Percentiles rank a stretch among this genome's conserved stretches.
Conservation (phyloP, 2,888 invertebrate species). For the Epinotia nisella region DNA sequence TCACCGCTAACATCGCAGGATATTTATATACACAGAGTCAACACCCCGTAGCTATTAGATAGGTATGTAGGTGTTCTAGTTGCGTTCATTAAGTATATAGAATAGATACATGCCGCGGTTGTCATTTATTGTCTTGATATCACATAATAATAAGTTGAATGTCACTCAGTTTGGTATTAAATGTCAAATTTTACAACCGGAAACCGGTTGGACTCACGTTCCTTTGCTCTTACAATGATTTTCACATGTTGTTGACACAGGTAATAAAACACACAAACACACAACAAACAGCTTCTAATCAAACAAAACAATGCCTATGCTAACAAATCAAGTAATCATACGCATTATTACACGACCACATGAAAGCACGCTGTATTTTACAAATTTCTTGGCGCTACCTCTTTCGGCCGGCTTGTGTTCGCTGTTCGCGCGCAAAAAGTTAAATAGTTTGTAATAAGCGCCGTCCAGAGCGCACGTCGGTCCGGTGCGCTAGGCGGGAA, state of each 20-base stretch:
- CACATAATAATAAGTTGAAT: too few relatives aligned
- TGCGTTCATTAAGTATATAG: too few relatives aligned
- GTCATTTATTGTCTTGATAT: too few relatives aligned
- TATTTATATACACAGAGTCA: too few relatives aligned
- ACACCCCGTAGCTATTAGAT: too few relatives aligned
- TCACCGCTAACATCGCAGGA: too few relatives aligned
- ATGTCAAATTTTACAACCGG: not conserved
- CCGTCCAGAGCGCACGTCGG: conserved; percentile 56
- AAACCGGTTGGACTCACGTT: not conserved
- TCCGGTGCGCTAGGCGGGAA: conserved; percentile 52
- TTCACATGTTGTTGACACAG: conserved; percentile 10
- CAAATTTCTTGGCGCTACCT: conserved; percentile 22
- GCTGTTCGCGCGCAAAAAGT: conserved; percentile 48
- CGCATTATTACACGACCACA: conserved; percentile 39
- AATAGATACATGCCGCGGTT: too few relatives aligned
- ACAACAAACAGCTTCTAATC: conserved; percentile 37
- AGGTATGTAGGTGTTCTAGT: too few relatives aligned
- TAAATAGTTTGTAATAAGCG: conserved; percentile 60
- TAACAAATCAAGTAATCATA: conserved; percentile 61
- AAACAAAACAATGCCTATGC: conserved; percentile 48
- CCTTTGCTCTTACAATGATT: not conserved
- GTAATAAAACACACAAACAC: conserved; percentile 38
- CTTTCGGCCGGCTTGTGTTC: conserved; percentile 32
- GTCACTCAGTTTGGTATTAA: too few relatives aligned
- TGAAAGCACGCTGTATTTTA: conserved; percentile 18